Conservation (phyloP, 2,797 vertebrate genomes). For the Halcyon smyrnensis region DNA sequence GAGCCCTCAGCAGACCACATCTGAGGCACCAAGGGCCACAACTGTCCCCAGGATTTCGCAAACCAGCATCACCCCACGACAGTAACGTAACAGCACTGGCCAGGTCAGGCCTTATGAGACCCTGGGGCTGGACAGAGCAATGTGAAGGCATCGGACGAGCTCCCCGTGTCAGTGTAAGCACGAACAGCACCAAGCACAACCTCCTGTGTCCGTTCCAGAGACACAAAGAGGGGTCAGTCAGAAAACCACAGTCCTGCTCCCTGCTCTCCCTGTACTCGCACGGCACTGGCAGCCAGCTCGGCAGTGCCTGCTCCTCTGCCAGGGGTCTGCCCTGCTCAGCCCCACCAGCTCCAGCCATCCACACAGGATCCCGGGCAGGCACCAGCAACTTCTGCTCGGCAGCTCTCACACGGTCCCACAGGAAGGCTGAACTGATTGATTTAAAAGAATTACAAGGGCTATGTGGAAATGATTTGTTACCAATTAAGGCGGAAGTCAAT, state of each 20-base stretch:
- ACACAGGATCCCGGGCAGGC: too few relatives aligned
- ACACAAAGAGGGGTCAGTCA: neutral
- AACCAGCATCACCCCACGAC: neutral
- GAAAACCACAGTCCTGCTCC: neutral
- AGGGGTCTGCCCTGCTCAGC: neutral
- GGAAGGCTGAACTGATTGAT: slow-evolving; percentile 35
- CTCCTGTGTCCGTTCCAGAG: neutral
- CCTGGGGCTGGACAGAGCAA: neutral
- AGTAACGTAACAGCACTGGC: neutral
- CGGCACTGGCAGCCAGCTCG: fast-evolving
- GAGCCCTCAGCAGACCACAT: neutral
- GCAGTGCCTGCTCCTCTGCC: fast-evolving
- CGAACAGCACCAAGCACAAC: neutral
- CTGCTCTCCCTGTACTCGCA: fast-evolving
- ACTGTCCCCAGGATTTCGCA: neutral
- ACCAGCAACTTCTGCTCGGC: neutral
- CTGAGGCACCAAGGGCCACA: neutral
- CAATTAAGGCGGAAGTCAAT: slow-evolving; percentile 72
- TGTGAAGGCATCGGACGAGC: fast-evolving
- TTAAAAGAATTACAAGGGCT: slow-evolving; percentile 36
- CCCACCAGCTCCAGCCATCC: neutral
- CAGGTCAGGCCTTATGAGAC: neutral
- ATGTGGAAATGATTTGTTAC: slow-evolving; percentile 65
- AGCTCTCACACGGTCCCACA: neutral
- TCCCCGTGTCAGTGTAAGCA: neutral